Percentiles rank a stretch among this genome's conserved stretches.
phyloP scores from a whole-genome alignment of 2,113 vertebrate species.

The Bos javanicus region DNA sequence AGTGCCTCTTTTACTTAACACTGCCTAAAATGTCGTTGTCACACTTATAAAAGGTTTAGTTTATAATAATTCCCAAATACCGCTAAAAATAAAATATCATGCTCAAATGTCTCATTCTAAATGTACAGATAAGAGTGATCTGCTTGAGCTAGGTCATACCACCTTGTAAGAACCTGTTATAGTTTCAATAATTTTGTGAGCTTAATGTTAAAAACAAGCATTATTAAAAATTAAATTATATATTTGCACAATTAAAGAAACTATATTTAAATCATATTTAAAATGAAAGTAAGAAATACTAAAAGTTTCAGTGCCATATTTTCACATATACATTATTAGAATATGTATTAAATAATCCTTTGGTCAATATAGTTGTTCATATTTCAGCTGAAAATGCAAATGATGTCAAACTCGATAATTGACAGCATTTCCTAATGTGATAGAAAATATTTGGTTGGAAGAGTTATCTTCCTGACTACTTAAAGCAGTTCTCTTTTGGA shows the following conservation, averaged over 20 bases:
- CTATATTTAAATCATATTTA: not conserved
- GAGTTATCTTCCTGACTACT: slow-evolving; percentile 29
- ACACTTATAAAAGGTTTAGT: not conserved
- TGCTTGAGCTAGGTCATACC: not conserved
- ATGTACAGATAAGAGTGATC: not conserved
- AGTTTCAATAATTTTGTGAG: not conserved
- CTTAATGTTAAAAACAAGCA: not conserved
- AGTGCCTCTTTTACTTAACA: not conserved
- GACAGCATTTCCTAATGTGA: not conserved
- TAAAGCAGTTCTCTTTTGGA: not conserved
- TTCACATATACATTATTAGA: not conserved
- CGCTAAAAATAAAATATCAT: not conserved
- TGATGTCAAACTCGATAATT: not conserved
- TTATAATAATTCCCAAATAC: not conserved
- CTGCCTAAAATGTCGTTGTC: not conserved
- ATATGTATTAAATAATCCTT: not conserved
- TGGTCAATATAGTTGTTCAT: not conserved
- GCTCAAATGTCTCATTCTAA: not conserved
- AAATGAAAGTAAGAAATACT: not conserved
- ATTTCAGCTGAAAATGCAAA: not conserved
- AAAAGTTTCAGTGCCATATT: not conserved
- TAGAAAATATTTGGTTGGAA: not conserved
- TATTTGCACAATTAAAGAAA: not conserved
- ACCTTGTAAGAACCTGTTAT: not conserved
- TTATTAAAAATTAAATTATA: not conserved